Percentiles rank a stretch among this genome's conserved stretches.
phyloP scores from a whole-genome alignment of 2,113 vertebrate species.

The Heterotilapia buettikoferi region DNA sequence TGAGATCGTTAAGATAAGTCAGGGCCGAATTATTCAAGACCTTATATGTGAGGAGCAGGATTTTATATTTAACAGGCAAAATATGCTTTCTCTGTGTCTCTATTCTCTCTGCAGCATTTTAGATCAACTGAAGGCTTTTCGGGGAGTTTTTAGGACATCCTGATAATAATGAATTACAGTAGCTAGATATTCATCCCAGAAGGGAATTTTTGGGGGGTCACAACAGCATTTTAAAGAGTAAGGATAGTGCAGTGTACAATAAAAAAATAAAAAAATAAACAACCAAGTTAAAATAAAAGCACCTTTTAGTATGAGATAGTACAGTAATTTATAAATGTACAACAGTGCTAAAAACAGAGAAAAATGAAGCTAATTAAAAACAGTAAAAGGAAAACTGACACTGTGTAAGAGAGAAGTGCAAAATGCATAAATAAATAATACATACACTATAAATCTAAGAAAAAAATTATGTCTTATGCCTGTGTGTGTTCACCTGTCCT shows the following conservation, averaged over 20 bases:
- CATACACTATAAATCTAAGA: not conserved
- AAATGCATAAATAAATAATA: not conserved
- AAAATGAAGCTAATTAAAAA: not conserved
- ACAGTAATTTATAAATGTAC: not conserved
- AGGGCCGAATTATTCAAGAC: not conserved
- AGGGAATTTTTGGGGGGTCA: not conserved
- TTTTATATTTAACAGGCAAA: not conserved
- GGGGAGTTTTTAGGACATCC: not conserved
- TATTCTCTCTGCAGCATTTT: not conserved
- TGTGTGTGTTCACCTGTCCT: not conserved
- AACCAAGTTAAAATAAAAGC: not conserved
- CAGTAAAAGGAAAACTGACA: not conserved
- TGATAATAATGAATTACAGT: not conserved
- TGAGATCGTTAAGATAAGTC: not conserved
- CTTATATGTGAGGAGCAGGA: not conserved
- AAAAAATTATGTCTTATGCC: not conserved
- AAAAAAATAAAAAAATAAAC: not conserved
- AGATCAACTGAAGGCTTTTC: not conserved
- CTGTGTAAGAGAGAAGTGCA: not conserved
- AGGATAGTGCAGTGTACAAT: not conserved
- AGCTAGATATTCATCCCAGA: not conserved
- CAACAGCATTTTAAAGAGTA: not conserved
- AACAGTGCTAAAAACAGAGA: not conserved
- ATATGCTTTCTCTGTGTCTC: not conserved
- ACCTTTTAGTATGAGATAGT: not conserved